Percentiles rank a stretch among this genome's conserved stretches.
Conservation (phyloP, 2,113 vertebrate genomes). For the Odontesthes bonariensis region DNA sequence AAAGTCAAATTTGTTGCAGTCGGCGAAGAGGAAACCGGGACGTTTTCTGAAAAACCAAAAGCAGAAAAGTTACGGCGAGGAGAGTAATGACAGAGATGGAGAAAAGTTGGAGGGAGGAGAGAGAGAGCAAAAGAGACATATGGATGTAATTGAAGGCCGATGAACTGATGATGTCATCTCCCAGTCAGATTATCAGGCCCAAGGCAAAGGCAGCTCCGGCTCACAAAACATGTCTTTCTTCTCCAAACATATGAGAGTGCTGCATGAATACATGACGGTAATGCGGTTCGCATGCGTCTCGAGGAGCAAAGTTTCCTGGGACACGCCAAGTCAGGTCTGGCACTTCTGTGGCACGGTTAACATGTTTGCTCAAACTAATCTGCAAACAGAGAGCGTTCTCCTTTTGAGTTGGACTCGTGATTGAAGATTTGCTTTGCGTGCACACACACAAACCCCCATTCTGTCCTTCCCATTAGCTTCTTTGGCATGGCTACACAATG, state of each 20-base stretch:
- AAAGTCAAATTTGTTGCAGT: neutral
- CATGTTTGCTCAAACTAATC: constrained; percentile 48
- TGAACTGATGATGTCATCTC: constrained; percentile 79
- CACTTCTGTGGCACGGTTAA: constrained; percentile 21
- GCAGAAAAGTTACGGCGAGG: neutral
- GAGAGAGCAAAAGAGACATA: constrained; percentile 53
- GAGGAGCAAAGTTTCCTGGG: constrained; percentile 4
- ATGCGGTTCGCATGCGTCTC: constrained; percentile 17
- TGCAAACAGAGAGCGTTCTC: constrained; percentile 31
- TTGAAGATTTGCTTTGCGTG: constrained; percentile 24
- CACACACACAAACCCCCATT: constrained; percentile 4
- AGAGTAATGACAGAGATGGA: constrained; percentile 17
- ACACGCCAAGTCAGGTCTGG: constrained; percentile 26
- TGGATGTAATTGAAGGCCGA: constrained; percentile 75
- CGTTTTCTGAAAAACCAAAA: neutral
- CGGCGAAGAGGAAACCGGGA: neutral
- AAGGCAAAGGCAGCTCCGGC: constrained; percentile 63
- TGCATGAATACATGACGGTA: constrained; percentile 2
- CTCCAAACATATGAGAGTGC: constrained; percentile 47
- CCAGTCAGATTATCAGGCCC: constrained; percentile 79
- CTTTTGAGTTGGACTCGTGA: constrained; percentile 42
- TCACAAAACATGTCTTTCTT: constrained; percentile 62
- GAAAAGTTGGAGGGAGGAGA: constrained; percentile 5
- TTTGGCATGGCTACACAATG: constrained; percentile 77
- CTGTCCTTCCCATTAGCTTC: constrained; percentile 79